phyloP scores from a whole-genome alignment of 2,888 invertebrate species.

The Atrina japonica region DNA sequence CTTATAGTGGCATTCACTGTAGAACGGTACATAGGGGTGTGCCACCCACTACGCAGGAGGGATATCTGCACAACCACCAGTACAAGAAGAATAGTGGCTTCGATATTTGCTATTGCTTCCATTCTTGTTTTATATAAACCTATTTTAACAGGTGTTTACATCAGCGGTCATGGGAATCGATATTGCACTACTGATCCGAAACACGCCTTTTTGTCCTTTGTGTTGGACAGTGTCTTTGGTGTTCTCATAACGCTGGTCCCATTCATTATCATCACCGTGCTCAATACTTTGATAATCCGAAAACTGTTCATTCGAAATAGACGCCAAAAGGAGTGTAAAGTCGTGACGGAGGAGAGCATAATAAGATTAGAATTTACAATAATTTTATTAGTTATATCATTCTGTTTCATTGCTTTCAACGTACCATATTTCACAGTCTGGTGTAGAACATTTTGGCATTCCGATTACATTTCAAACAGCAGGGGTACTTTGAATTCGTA shows the following conservation, averaged over 20 bases:
- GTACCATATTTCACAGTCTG: constrained; percentile 76
- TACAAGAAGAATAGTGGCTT: constrained; percentile 61
- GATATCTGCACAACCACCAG: constrained; percentile 64
- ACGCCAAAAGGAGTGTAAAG: constrained; percentile 43
- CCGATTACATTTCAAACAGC: constrained; percentile 27
- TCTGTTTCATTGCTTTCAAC: constrained; percentile 75
- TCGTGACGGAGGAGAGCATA: constrained; percentile 67
- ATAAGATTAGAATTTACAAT: constrained; percentile 75
- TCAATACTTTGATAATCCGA: constrained; percentile 69
- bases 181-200: constrained; percentile 60
- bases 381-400: constrained; percentile 75
- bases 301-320: constrained; percentile 55
- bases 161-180: constrained; percentile 37
- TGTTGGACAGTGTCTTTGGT: constrained; percentile 69
- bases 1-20: constrained; percentile 76
- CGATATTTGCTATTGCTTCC: constrained; percentile 56
- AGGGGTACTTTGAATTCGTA: neutral
- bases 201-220: constrained; percentile 57
- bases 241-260: constrained; percentile 70
- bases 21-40: constrained; percentile 77
- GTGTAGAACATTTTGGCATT: constrained; percentile 56
- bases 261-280: constrained; percentile 66
- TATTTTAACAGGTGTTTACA: constrained; percentile 62
- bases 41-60: constrained; percentile 72
- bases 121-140: constrained; percentile 73